These are phyloP conservation scores for Tigriopus californicus DNA, from an alignment of 2,888 invertebrate genomes.

Conservation along the genomic window DNA sequence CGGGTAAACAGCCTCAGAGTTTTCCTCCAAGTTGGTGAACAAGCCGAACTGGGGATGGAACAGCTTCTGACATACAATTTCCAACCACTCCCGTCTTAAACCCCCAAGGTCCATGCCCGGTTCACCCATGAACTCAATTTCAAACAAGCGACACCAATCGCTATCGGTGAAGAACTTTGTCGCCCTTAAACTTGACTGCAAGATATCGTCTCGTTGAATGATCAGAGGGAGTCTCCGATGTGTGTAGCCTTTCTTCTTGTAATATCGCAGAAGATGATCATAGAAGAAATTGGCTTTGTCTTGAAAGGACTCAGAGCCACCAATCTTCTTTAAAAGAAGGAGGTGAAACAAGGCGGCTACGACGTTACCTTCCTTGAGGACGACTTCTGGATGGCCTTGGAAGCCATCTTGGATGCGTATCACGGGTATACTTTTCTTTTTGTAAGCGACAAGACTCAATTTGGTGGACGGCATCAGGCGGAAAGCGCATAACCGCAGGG, in stretches of 20 bases:
- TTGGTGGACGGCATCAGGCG: constrained; percentile 84
- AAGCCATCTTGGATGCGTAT: constrained; percentile 78
- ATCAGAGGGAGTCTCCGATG: constrained; percentile 47
- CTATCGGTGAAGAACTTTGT: constrained; percentile 64
- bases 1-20: constrained; percentile 74
- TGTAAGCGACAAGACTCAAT: constrained; percentile 32
- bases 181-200: constrained; percentile 64
- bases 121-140: constrained; percentile 79
- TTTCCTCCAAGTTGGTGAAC: constrained; percentile 65
- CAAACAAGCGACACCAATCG: constrained; percentile 88
- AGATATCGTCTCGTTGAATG: constrained; percentile 36
- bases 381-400: constrained; percentile 57
- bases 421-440: constrained; percentile 27
- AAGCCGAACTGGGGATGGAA: constrained; percentile 61
- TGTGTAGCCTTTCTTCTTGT: constrained; percentile 63
- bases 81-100: constrained; percentile 82
- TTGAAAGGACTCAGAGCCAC: constrained; percentile 83
- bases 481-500: constrained; percentile 73
- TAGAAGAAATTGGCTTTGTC: constrained; percentile 45
- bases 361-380: constrained; percentile 62
- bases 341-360: constrained; percentile 82
- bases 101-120: constrained; percentile 92
- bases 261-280: constrained; percentile 30
- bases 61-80: constrained; percentile 61
- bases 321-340: constrained; percentile 76